phyloP scores from a whole-genome alignment of 1,140 invertebrate genomes.

The Metopolophium dirhodum region DNA sequence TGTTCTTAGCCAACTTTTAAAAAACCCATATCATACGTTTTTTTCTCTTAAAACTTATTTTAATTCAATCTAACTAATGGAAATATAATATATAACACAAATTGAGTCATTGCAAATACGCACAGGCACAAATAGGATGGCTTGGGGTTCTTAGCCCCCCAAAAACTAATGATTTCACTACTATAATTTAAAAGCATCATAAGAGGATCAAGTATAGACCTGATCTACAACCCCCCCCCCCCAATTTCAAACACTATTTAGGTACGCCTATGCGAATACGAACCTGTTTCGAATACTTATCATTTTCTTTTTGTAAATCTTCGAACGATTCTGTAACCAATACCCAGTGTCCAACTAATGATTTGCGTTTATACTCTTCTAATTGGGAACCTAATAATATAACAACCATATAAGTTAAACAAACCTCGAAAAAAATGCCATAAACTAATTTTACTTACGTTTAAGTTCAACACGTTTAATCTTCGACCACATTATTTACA shows the following conservation, averaged over 20 bases:
- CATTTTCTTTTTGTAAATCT: neutral
- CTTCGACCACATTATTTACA: neutral
- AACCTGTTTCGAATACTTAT: neutral
- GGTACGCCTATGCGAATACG: neutral
- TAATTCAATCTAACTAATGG: too few relatives aligned
- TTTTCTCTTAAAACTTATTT: too few relatives aligned
- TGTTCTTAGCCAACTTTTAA: too few relatives aligned
- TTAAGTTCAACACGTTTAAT: neutral
- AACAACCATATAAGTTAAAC: neutral
- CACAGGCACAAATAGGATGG: too few relatives aligned
- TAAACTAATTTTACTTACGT: neutral
- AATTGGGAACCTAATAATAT: conserved; percentile 16
- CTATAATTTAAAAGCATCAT: too few relatives aligned
- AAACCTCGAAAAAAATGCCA: neutral
- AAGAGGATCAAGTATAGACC: too few relatives aligned
- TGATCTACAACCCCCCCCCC: too few relatives aligned
- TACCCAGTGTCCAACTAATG: conserved; percentile 5
- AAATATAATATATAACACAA: too few relatives aligned
- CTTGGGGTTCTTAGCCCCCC: too few relatives aligned
- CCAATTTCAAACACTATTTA: too few relatives aligned
- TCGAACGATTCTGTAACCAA: neutral
- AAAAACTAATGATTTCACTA: too few relatives aligned
- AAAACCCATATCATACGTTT: too few relatives aligned
- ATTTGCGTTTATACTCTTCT: neutral
- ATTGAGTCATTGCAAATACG: neutral